These are phyloP conservation scores for Anser brachyrhynchus DNA, from an alignment of 2,113 vertebrate genomes.

Conservation along the genomic window DNA sequence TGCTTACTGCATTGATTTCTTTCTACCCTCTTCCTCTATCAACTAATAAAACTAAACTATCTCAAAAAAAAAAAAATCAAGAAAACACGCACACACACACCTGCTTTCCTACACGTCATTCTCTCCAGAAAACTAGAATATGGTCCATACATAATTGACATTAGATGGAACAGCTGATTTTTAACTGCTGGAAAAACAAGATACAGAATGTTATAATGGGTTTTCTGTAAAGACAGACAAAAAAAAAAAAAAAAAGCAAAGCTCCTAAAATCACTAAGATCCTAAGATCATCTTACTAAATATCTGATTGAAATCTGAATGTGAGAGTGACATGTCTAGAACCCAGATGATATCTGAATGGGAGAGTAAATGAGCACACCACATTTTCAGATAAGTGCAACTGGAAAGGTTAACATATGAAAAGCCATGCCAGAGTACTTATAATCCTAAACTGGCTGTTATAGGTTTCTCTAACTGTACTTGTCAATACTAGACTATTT, in stretches of 20 bases:
- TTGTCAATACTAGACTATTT: background rate
- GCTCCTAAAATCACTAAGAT: background rate
- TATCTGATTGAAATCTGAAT: background rate
- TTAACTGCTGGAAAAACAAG: background rate
- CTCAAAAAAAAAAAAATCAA: too few relatives aligned
- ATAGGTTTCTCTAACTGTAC: background rate
- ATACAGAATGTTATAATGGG: background rate
- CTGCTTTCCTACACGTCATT: background rate
- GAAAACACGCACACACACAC: too few relatives aligned
- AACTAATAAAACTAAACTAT: background rate
- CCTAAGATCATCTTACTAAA: background rate
- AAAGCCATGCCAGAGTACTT: background rate
- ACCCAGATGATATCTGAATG: background rate
- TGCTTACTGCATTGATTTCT: background rate
- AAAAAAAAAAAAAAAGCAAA: background rate
- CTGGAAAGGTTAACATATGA: background rate
- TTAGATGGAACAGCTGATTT: background rate
- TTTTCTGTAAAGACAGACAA: background rate
- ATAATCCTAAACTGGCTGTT: background rate
- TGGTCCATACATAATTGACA: background rate
- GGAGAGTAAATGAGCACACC: background rate
- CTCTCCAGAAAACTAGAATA: background rate
- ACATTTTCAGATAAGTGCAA: background rate
- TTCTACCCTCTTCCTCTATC: background rate
- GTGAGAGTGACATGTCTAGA: background rate